These are phyloP conservation scores for Habrosyne pyritoides DNA, from an alignment of 2,888 invertebrate genomes.

Conservation along the genomic window DNA sequence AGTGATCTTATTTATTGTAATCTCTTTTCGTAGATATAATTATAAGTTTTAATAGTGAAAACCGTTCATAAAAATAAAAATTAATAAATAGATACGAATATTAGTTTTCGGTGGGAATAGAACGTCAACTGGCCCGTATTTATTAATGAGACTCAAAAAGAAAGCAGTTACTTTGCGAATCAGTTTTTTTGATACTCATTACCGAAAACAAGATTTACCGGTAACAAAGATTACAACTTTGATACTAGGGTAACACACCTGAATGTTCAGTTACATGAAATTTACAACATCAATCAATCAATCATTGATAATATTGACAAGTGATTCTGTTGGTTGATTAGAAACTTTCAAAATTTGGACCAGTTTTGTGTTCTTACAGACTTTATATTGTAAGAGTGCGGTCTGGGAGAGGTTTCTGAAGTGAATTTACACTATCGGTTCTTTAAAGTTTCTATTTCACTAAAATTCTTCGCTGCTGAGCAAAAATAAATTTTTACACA, in stretches of 20 bases:
- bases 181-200: not conserved
- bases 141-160: not conserved
- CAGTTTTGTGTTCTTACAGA: conserved; percentile 28
- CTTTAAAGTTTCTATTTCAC: not conserved
- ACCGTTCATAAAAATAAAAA: no score
- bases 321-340: conserved; percentile 21
- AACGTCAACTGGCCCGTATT: no score
- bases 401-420: conserved; percentile 21
- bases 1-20: no score
- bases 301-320: conserved; percentile 41
- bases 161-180: not conserved
- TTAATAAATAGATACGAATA: no score
- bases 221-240: conserved; percentile 1
- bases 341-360: conserved; percentile 40
- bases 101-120: no score
- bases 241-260: conserved; percentile 15
- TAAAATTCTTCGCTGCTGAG: no score
- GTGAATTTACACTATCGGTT: not conserved
- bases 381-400: conserved; percentile 32
- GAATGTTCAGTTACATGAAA: conserved; percentile 14
- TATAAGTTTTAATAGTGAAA: no score
- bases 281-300: conserved; percentile 41
- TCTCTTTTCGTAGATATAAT: no score
- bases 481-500: no score
- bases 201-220: conserved; percentile 1